Evolutionary conservation across 2,888 invertebrate species (phyloP).

Genomic region (Netelia virgata): DNA sequence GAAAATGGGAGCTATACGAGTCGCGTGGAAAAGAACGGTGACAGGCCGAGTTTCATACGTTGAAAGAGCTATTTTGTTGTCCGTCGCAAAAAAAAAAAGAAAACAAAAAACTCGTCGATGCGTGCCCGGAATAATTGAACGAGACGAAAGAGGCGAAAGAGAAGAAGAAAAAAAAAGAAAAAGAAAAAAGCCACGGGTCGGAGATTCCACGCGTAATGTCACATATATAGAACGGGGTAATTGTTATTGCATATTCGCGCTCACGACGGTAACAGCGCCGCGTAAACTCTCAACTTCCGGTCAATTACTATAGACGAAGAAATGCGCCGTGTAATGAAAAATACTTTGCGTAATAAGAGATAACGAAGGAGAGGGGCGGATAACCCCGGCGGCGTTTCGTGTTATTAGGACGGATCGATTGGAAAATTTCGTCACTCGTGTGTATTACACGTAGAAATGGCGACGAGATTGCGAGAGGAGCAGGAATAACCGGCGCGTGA

Average conservation of each 20-base stretch:
- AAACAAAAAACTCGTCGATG: conserved; percentile 48
- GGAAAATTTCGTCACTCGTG: conserved; percentile 56
- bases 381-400: conserved; percentile 14
- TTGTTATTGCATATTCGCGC: conserved; percentile 57
- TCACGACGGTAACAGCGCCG: conserved; percentile 12
- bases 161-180: not conserved
- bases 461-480: conserved; percentile 12
- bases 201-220: conserved; percentile 53
- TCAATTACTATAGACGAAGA: conserved; percentile 38
- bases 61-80: conserved; percentile 22
- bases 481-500: conserved; percentile 13
- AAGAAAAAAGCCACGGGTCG: conserved; percentile 1
- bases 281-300: conserved; percentile 61
- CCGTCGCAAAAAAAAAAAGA: conserved; percentile 10
- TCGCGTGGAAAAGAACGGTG: conserved; percentile 5
- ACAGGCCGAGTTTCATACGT: conserved; percentile 47
- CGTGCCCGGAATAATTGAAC: conserved; percentile 60
- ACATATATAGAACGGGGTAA: conserved; percentile 35
- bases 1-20: conserved; percentile 17
- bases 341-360: conserved; percentile 32
- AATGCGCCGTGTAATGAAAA: not conserved
- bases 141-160: conserved; percentile 12
- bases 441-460: conserved; percentile 9
- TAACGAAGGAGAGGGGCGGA: not conserved
- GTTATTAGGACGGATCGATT: conserved; percentile 40